Percentiles rank a stretch among this genome's conserved stretches.
These are phyloP conservation scores for Phragmatobia fuliginosa DNA, from an alignment of 2,888 invertebrate species.

Conservation along the genomic window DNA sequence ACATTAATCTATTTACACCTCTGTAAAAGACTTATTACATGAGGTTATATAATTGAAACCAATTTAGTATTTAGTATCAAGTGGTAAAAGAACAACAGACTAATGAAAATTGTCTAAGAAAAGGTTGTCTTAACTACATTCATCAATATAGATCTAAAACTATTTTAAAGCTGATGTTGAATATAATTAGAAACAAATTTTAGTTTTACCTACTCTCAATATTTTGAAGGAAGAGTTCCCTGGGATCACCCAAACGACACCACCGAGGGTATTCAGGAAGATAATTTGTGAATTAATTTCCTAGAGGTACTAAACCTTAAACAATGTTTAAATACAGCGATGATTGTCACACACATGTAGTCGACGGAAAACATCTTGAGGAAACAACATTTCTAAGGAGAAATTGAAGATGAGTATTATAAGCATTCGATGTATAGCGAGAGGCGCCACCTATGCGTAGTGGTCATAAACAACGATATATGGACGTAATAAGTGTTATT, in stretches of 20 bases:
- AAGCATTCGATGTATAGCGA: constrained; percentile 40
- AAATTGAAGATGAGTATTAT: constrained; percentile 57
- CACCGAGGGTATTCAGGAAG: neutral
- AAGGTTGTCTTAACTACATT: no score
- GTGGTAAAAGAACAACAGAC: neutral
- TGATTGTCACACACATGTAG: constrained; percentile 42
- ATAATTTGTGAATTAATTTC: neutral
- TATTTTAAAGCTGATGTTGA: no score
- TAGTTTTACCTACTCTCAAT: no score
- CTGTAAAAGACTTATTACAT: neutral
- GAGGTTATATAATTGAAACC: neutral
- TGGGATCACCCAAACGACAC: no score
- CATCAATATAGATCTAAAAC: no score
- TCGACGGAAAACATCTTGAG: constrained; percentile 56
- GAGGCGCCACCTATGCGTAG: constrained; percentile 45
- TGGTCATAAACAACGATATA: constrained; percentile 35
- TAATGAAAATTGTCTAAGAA: no score
- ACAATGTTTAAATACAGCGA: constrained; percentile 28
- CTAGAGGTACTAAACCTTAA: neutral
- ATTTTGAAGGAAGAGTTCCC: no score
- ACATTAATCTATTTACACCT: neutral
- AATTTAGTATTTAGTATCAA: neutral
- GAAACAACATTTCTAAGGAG: constrained; percentile 59
- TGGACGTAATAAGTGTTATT: constrained; percentile 36
- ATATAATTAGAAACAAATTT: no score